These are phyloP conservation scores for Ellobius talpinus DNA, from an alignment of 2,113 vertebrate species.

Conservation along the genomic window DNA sequence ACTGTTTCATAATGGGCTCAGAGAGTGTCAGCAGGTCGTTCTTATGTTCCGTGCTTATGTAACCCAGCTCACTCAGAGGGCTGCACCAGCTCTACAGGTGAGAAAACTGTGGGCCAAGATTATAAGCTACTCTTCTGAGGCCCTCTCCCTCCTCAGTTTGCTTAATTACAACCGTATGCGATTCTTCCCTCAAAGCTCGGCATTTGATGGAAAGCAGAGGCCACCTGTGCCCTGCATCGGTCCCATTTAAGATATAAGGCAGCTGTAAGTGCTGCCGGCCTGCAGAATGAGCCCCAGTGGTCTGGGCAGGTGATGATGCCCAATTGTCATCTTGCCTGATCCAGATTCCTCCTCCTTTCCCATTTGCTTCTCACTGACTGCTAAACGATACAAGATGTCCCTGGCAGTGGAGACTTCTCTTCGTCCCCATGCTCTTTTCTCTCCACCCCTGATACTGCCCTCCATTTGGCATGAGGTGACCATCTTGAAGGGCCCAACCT, in stretches of 20 bases:
- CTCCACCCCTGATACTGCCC: fast-evolving
- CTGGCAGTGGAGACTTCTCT: neutral
- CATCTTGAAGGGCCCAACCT: conserved; percentile 43
- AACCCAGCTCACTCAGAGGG: neutral
- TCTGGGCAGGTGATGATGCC: neutral
- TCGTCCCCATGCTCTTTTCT: fast-evolving
- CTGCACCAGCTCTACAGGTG: neutral
- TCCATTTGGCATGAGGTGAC: conserved; percentile 26
- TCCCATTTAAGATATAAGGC: neutral
- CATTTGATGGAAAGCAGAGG: neutral
- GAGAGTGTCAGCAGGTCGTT: neutral
- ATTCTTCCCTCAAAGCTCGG: neutral
- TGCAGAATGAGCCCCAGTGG: neutral
- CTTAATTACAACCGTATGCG: fast-evolving
- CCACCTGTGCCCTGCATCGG: neutral
- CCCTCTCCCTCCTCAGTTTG: neutral
- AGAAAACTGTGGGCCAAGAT: neutral
- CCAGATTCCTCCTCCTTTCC: neutral
- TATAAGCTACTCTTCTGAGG: neutral
- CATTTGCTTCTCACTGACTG: neutral
- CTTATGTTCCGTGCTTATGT: neutral
- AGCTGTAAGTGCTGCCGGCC: fast-evolving
- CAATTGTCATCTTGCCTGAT: too few relatives aligned
- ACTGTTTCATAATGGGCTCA: conserved; percentile 31
- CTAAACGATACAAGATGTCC: neutral